A percentile compares a stretch with the other conserved stretches of the same genome.
Evolutionary conservation across 2,888 invertebrate species (phyloP).

Genomic region (Caradrina clavipalpis): DNA sequence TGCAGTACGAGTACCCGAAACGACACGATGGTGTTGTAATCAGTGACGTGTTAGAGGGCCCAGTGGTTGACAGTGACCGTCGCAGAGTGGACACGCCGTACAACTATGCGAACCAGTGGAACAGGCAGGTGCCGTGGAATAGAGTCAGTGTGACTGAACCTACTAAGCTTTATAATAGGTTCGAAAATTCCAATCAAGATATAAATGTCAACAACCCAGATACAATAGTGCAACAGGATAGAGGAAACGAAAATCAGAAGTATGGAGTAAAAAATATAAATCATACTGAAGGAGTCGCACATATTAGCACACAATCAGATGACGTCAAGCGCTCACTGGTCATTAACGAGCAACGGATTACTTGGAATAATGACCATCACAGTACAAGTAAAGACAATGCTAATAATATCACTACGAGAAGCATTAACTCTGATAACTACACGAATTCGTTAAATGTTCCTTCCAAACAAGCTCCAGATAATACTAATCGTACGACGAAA

Average conservation of each 20-base stretch:
- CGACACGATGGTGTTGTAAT: slow-evolving; percentile 21
- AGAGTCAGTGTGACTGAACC: slow-evolving; percentile 26
- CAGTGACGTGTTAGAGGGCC: slow-evolving; percentile 34
- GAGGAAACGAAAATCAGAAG: background rate
- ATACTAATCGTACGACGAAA: slow-evolving; percentile 17
- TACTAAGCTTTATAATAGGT: slow-evolving; percentile 8
- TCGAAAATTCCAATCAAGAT: slow-evolving; percentile 7
- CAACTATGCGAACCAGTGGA: slow-evolving; percentile 23
- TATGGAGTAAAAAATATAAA: slow-evolving; percentile 10
- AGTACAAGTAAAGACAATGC: slow-evolving; percentile 3
- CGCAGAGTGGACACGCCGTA: slow-evolving; percentile 21
- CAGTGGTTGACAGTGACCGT: background rate
- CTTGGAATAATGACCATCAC: slow-evolving; percentile 11
- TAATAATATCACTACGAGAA: slow-evolving; percentile 35
- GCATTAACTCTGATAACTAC: slow-evolving; percentile 15
- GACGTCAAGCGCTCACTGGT: slow-evolving; percentile 32
- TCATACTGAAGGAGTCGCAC: background rate
- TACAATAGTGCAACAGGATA: background rate
- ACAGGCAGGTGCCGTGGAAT: slow-evolving; percentile 21
- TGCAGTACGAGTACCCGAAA: slow-evolving; percentile 26
- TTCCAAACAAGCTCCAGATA: slow-evolving; percentile 14
- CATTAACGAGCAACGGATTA: slow-evolving; percentile 32
- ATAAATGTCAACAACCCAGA: background rate
- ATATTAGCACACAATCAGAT: slow-evolving; percentile 38
- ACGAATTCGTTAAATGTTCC: slow-evolving; percentile 15